These are phyloP conservation scores for Cryptotermes secundus DNA, from an alignment of 1,140 invertebrate genomes.

Conservation along the genomic window DNA sequence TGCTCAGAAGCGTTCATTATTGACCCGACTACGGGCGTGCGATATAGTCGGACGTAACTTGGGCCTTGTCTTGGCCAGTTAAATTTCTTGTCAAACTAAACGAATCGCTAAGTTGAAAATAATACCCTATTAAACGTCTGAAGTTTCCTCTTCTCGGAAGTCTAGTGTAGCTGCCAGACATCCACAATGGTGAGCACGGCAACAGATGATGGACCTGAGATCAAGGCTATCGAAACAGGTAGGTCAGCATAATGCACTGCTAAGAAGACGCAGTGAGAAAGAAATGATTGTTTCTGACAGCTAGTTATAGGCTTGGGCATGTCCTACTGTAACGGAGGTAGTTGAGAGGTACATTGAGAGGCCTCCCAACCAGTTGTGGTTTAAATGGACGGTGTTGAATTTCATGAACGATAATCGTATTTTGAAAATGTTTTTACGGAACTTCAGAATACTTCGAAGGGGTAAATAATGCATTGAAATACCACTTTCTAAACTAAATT, in stretches of 20 bases:
- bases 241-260: neutral
- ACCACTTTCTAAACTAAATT: no score
- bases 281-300: neutral
- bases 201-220: conserved; percentile 29
- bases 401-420: no score
- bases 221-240: conserved; percentile 34
- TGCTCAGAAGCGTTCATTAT: conserved; percentile 3
- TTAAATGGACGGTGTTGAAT: no score
- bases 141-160: no score
- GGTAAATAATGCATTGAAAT: no score
- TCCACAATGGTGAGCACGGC: conserved; percentile 18
- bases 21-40: neutral
- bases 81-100: neutral
- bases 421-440: no score
- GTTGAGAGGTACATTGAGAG: no score
- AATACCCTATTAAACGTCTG: neutral
- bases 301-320: no score
- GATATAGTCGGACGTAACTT: neutral
- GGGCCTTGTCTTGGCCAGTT: neutral
- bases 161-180: no score
- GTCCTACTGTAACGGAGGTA: no score
- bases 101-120: neutral
- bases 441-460: no score
- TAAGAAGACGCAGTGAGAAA: neutral
- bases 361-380: no score